Conservation (phyloP, 2,888 invertebrate species). For the Nemoura dubitans region DNA sequence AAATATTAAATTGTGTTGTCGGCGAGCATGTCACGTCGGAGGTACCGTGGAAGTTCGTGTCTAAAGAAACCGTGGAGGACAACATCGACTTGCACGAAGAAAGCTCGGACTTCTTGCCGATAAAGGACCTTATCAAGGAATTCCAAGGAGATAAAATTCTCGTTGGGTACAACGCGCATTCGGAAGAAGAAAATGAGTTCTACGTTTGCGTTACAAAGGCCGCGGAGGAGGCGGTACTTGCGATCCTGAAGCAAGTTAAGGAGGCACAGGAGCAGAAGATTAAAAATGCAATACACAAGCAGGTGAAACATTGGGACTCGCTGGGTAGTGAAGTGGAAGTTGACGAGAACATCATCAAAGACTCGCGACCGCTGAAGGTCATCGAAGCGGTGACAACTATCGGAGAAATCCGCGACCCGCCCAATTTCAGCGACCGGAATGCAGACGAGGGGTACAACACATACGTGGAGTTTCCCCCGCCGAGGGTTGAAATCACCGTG, state of each 20-base stretch:
- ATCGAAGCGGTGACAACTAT: conserved; percentile 63
- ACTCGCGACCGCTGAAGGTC: conserved; percentile 69
- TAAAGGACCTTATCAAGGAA: conserved; percentile 58
- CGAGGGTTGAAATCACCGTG: conserved; percentile 66
- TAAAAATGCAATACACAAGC: conserved; percentile 55
- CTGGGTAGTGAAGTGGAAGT: conserved; percentile 75
- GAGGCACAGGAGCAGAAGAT: conserved; percentile 60
- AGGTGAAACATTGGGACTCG: conserved; percentile 65
- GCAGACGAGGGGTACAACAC: conserved; percentile 72
- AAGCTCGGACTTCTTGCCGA: conserved; percentile 62
- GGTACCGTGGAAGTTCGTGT: conserved; percentile 76
- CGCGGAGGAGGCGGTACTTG: conserved; percentile 64
- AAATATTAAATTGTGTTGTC: conserved; percentile 70
- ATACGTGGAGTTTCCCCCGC: conserved; percentile 71
- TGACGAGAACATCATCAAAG: conserved; percentile 63
- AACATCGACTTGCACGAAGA: conserved; percentile 68
- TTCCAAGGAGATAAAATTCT: conserved; percentile 59
- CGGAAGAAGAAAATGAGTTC: conserved; percentile 72
- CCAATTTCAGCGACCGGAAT: conserved; percentile 65
- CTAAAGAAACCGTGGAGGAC: conserved; percentile 70
- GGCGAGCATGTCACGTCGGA: conserved; percentile 76
- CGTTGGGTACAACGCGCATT: conserved; percentile 73
- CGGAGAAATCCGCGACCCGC: conserved; percentile 54
- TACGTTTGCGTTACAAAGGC: conserved; percentile 71
- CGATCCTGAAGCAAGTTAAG: conserved; percentile 67